Conservation (phyloP, 2,113 vertebrate genomes). For the Porphyrio hochstetteri region DNA sequence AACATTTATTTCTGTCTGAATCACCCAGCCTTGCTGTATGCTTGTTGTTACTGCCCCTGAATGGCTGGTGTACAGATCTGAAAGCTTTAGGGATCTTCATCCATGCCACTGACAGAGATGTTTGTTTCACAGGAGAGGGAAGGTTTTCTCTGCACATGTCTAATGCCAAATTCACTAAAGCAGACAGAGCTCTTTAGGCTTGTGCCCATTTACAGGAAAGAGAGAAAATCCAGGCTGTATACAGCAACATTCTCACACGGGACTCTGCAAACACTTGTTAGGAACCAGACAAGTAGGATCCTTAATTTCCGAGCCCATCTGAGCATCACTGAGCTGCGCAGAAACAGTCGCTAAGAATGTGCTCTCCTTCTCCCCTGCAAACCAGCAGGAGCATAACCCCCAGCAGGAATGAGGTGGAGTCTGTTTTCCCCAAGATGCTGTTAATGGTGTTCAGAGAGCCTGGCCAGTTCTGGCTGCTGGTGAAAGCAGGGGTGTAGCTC, state of each 20-base stretch:
- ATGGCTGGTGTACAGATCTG: background rate
- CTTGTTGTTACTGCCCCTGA: background rate
- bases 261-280: background rate
- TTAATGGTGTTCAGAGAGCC: background rate
- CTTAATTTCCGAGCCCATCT: background rate
- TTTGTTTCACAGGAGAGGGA: background rate
- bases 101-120: background rate
- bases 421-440: background rate
- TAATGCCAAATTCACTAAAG: background rate
- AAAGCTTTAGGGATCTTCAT: background rate
- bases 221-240: background rate
- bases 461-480: background rate
- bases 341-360: background rate
- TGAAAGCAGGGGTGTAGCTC: background rate
- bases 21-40: background rate
- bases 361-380: background rate
- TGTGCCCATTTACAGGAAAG: background rate
- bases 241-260: background rate
- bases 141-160: background rate
- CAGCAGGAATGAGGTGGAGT: background rate
- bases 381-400: background rate
- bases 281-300: background rate
- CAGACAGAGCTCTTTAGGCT: background rate
- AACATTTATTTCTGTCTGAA: background rate
- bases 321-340: background rate